phyloP scores from a whole-genome alignment of 1,140 invertebrate species.

The Trissolcus basalis region DNA sequence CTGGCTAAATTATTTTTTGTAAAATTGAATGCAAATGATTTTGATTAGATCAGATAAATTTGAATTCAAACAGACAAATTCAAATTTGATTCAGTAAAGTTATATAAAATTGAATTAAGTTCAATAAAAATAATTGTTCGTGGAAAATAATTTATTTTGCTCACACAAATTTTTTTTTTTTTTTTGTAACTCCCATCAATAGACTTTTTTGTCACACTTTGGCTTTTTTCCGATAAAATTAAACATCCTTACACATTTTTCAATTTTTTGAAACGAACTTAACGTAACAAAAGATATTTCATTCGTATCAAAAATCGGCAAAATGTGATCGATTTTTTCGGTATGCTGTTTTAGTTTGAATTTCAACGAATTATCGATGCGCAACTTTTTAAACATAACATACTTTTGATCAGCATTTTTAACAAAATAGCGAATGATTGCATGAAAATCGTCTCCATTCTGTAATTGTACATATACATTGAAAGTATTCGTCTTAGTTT shows the following conservation, averaged over 20 bases:
- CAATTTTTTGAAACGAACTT: background rate
- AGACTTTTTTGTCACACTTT: background rate
- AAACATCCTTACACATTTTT: background rate
- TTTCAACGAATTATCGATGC: background rate
- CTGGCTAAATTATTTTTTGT: too few relatives aligned
- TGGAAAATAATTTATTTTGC: too few relatives aligned
- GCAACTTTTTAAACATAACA: background rate
- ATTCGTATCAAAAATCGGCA: background rate
- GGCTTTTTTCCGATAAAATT: background rate
- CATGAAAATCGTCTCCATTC: background rate
- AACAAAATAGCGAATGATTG: background rate
- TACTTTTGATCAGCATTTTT: background rate
- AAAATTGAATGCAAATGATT: too few relatives aligned
- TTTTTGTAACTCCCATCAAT: too few relatives aligned
- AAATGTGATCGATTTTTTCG: background rate
- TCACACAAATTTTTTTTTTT: too few relatives aligned
- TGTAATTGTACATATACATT: constrained; percentile 15
- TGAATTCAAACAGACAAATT: too few relatives aligned
- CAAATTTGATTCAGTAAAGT: too few relatives aligned
- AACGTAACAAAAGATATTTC: background rate
- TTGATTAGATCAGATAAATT: too few relatives aligned
- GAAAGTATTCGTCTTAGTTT: constrained; percentile 50
- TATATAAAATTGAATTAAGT: too few relatives aligned
- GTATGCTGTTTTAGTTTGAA: background rate
- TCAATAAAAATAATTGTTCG: too few relatives aligned